Base-by-base conservation (phyloP, 2,888 invertebrate genomes). In the Melieria crassipennis region DNA sequence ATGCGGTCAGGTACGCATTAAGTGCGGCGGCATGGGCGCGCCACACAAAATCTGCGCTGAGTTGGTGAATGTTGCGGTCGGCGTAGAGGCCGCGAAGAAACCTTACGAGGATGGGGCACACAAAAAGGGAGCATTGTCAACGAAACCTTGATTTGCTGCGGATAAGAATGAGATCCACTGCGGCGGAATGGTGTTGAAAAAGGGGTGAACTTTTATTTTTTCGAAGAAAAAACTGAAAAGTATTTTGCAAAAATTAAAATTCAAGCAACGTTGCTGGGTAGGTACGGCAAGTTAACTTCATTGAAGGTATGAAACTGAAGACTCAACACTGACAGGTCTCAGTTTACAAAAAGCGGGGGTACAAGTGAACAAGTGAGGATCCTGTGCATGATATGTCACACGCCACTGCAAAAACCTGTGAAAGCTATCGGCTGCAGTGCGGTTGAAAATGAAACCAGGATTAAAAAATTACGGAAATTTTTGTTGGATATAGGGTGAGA, bases 381-480 rank as follows among this genome's bases (percentile, higher is more conserved):
- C 30, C 30, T 30, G 30, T 30, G 68, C 65, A 72, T 75, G 76
- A 76, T 75, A 75, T 76, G 76, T 76, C 75, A 75, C 75, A 76
- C 76, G 73, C 13, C 30, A 52, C 10, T 52, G 52, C 50, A 50
- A 2, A 30, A 73, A 55, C 70, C 69, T 69, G 66, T 75, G 72
- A 73, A 75, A 72, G 72, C 16, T 30, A 30, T 30, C 3, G 30
- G 30, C 30, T 30, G 30, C 30, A 30, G 30, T 30, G 1, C 3
- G 30, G 30, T 30, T 30, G 3, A 30, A 30, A 30, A 30, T 30
- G 30, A 30, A 30, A 30, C 30, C 30, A 30, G 30, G 30, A 30
- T 30, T 30, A 30, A 1, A 30, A 30, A 30, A 30, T 30, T 30
- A 30, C 30, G 30, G 30, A 30, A 30, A 30, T 30, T 30, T 30